A percentile compares a stretch with the other conserved stretches of the same genome.
phyloP scores from a whole-genome alignment of 2,113 vertebrate genomes.

The Leucopsar rothschildi region DNA sequence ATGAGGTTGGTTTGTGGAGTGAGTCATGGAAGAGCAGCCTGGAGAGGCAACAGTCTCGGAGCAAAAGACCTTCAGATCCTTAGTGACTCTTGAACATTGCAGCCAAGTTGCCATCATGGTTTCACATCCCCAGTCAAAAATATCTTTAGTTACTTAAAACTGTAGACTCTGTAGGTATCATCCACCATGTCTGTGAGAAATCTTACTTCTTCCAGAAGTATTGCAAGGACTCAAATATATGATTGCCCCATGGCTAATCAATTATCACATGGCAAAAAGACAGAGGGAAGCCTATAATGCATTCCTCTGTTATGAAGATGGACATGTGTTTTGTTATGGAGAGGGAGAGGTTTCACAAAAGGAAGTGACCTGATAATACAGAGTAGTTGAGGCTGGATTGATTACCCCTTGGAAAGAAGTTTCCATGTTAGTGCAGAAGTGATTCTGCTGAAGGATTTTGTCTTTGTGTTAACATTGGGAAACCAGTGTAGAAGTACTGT shows the following conservation, averaged over 20 bases:
- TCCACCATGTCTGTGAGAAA: not conserved
- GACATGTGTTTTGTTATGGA: not conserved
- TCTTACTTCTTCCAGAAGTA: not conserved
- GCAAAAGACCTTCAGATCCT: conserved; percentile 1
- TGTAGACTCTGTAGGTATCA: not conserved
- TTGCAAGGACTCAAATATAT: not conserved
- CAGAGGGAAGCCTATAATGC: not conserved
- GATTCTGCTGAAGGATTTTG: not conserved
- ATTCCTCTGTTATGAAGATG: not conserved
- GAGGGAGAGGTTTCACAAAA: not conserved
- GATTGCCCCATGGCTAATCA: not conserved
- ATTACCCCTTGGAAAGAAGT: not conserved
- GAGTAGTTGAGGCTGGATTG: not conserved
- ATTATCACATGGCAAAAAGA: not conserved
- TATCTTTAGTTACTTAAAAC: not conserved
- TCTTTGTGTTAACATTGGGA: not conserved
- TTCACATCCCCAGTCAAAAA: not conserved
- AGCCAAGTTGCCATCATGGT: not conserved
- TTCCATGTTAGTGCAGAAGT: not conserved
- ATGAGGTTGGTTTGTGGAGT: conserved; percentile 62
- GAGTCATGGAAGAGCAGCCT: conserved; percentile 68
- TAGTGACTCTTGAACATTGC: not conserved
- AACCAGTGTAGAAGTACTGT: not conserved
- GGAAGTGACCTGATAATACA: not conserved
- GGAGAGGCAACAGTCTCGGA: conserved; percentile 5